A percentile compares a stretch with the other conserved stretches of the same genome.
Conservation (phyloP, 30 jellyfish, hydroid and myxozoan genomes). For the Pelagia noctiluca region DNA sequence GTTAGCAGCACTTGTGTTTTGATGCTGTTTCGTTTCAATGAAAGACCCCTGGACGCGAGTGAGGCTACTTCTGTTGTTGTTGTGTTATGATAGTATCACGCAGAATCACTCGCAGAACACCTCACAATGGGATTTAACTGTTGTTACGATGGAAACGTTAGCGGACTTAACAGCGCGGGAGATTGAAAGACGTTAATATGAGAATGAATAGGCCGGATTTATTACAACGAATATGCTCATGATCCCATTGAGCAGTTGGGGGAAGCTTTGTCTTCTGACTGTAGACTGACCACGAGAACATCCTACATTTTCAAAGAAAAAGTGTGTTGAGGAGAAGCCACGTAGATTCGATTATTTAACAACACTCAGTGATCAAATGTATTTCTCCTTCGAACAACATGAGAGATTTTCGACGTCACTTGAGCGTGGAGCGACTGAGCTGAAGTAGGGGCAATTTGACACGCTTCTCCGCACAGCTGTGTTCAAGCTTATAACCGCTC, state of each 20-base stretch:
- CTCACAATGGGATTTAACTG: too few species aligned
- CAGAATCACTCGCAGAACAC: too few species aligned
- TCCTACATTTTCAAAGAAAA: conserved; percentile 35
- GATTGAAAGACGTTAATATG: conserved; percentile 59
- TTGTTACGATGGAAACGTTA: conserved; percentile 63
- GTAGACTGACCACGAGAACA: conserved; percentile 61
- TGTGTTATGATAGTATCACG: too few species aligned
- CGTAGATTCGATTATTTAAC: conserved; percentile 60
- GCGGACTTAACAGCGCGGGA: conserved; percentile 49
- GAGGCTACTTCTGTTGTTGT: too few species aligned
- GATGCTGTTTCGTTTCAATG: too few species aligned
- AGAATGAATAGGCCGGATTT: conserved; percentile 64
- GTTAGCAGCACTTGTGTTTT: too few species aligned
- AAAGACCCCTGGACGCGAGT: too few species aligned
- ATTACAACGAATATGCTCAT: conserved; percentile 68
- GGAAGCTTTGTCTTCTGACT: conserved; percentile 47
- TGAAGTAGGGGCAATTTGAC: conserved; percentile 55
- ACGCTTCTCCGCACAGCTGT: conserved; percentile 75
- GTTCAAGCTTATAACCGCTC: conserved; percentile 78
- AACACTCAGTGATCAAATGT: conserved; percentile 31
- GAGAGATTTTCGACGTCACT: not conserved
- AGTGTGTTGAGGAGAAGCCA: conserved; percentile 41
- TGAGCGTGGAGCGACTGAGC: conserved; percentile 21
- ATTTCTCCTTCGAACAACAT: conserved; percentile 29
- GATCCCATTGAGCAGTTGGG: conserved; percentile 68